Conservation (phyloP, 2,888 invertebrate genomes). For the Agonopterix arenella region DNA sequence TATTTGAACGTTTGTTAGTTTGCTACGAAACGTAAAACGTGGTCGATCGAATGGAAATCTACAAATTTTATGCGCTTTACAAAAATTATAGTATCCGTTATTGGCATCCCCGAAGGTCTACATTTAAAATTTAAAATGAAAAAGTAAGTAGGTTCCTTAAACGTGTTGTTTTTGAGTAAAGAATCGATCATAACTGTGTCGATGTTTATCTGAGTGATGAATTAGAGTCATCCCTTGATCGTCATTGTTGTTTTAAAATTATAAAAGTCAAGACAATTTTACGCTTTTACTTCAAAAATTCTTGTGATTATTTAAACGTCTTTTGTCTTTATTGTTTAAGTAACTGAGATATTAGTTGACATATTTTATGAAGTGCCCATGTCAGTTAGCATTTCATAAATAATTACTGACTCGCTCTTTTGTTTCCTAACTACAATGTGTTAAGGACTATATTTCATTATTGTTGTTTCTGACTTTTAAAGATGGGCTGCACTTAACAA, state of each 20-base stretch:
- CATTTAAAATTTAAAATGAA: too few species aligned
- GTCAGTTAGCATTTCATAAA: constrained; percentile 2
- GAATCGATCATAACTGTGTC: constrained; percentile 22
- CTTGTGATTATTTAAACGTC: background rate
- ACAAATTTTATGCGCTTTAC: too few species aligned
- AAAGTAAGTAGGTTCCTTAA: constrained; percentile 4
- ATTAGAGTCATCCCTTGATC: constrained; percentile 28
- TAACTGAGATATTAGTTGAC: background rate
- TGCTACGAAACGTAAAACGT: too few species aligned
- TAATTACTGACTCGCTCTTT: constrained; percentile 9
- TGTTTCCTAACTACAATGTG: constrained; percentile 12
- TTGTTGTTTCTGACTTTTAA: constrained; percentile 14
- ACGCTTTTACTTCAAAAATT: background rate
- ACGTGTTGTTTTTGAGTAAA: constrained; percentile 10
- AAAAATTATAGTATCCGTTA: too few species aligned
- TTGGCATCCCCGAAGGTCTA: too few species aligned
- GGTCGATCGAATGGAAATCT: too few species aligned
- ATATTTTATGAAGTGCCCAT: background rate
- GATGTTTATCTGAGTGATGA: constrained; percentile 38
- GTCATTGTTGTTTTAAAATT: constrained; percentile 7
- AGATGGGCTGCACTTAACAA: constrained; percentile 16
- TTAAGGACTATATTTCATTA: constrained; percentile 7
- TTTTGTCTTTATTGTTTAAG: background rate
- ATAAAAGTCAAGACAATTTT: background rate
- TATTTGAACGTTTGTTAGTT: too few species aligned